Evolutionary conservation across 2,888 invertebrate genomes (phyloP).

Genomic region (Nowickia ferox): DNA sequence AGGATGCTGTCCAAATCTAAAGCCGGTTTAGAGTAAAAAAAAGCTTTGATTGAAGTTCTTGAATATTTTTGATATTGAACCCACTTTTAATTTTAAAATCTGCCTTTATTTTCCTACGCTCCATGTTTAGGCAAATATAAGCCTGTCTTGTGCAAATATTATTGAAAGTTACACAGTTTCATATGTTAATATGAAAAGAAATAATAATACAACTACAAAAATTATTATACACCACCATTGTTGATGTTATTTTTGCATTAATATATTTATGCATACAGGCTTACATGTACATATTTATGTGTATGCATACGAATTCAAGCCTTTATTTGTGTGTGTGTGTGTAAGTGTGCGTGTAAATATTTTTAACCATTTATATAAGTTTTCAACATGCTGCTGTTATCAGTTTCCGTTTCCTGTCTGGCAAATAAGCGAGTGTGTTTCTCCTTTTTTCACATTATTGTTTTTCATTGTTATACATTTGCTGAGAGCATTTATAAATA

Average conservation of each 20-base stretch:
- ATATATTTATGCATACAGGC: not conserved
- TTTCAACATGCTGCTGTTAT: conserved; percentile 58
- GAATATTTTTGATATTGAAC: no score
- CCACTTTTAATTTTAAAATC: no score
- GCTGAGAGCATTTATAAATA: conserved; percentile 1
- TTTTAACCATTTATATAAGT: conserved; percentile 31
- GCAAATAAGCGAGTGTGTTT: conserved; percentile 4
- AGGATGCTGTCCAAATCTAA: no score
- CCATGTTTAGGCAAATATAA: not conserved
- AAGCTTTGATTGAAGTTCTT: no score
- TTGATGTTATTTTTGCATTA: conserved; percentile 37
- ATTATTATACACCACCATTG: conserved; percentile 45
- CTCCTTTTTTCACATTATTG: not conserved
- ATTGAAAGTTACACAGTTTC: conserved; percentile 47
- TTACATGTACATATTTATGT: not conserved
- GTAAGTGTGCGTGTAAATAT: conserved; percentile 9
- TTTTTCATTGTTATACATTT: conserved; percentile 35
- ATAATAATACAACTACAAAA: conserved; percentile 34
- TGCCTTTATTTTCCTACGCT: not conserved
- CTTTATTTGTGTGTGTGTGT: not conserved
- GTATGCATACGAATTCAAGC: no score
- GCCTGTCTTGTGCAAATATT: conserved; percentile 18
- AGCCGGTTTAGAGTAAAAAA: no score
- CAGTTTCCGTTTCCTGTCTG: conserved; percentile 78
- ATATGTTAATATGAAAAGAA: conserved; percentile 32